Base-by-base conservation (phyloP, 2,113 vertebrate genomes). In the Lutjanus erythropterus region DNA sequence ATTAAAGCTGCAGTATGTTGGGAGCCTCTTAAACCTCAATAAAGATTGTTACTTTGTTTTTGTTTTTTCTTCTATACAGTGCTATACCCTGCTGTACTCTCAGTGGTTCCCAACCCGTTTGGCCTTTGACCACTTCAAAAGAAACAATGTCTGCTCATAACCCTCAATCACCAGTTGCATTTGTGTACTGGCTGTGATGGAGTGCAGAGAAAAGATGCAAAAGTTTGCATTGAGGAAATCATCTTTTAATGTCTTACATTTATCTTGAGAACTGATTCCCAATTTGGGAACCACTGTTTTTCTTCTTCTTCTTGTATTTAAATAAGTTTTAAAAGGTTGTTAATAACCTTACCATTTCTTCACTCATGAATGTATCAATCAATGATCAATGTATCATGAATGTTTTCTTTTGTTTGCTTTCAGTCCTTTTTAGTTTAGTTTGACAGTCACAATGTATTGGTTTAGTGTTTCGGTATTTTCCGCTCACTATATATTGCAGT, bases 301-400 rank as follows among this genome's bases (percentile, higher is more conserved):
- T 55, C 23, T 1, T 61, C 53, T 0, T 55, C 18, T 70, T 25
- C 31, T 23, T 65, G 31, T 66, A 83, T 83, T 87, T 50, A 84
- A 58, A 31, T 56, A 49, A n/a, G n/a, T n/a, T n/a, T n/a, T n/a
- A n/a, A n/a, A n/a, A n/a, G 21, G 44, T 44, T 84, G 16, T 66
- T 65, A 31, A 25, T 61, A 65, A 72, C 39, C 14, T 56, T n/a
- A 2, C 14, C 41, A n/a, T 33, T 31, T 68, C 67, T 47, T 60
- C 25, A 61, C n/a, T 56, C 18, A 49, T 83, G 72, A 84, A 85
- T 86, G 78, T 86, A 71, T 78, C 19, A 29, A 15, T 35, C 11
- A n/a, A n/a, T n/a, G n/a, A n/a, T n/a, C n/a, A n/a, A n/a, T n/a
- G n/a, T n/a, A n/a, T n/a, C n/a, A n/a, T n/a, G n/a, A n/a, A n/a